phyloP scores from a whole-genome alignment of 2,797 vertebrate species.

The Agapornis canus region DNA sequence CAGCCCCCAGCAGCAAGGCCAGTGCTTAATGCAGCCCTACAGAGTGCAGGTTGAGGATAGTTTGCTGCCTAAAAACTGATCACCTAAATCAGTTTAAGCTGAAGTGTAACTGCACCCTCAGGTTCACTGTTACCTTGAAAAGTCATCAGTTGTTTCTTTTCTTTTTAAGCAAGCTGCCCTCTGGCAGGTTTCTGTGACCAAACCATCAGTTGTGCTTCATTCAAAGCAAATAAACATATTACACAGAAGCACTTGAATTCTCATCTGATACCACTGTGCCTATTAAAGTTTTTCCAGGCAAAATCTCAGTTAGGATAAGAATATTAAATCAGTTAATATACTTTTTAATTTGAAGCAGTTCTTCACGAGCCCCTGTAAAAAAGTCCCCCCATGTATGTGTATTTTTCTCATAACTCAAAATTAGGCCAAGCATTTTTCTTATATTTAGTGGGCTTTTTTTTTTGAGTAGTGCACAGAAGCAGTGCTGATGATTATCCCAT shows the following conservation, averaged over 20 bases:
- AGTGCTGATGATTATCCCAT: not conserved
- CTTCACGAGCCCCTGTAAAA: not conserved
- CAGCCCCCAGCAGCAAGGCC: not conserved
- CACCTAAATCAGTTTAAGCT: conserved; percentile 50
- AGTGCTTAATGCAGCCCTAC: not conserved
- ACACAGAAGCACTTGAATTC: conserved; percentile 60
- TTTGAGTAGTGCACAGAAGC: not conserved
- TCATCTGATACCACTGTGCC: conserved; percentile 55
- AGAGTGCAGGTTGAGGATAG: not conserved
- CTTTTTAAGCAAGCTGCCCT: conserved; percentile 71
- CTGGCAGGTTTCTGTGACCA: conserved; percentile 74
- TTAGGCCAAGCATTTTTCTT: not conserved
- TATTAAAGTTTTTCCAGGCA: conserved; percentile 56
- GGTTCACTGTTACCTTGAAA: conserved; percentile 71
- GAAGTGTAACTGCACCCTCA: conserved; percentile 55
- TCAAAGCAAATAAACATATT: conserved; percentile 67
- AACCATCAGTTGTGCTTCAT: conserved; percentile 71
- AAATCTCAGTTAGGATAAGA: conserved; percentile 12
- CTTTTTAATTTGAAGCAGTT: conserved; percentile 23
- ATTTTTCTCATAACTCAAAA: not conserved
- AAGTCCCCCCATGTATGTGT: not conserved
- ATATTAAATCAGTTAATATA: conserved; percentile 6
- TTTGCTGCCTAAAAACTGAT: conserved; percentile 24
- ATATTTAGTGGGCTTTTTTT: not conserved
- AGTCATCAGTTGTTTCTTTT: conserved; percentile 66